phyloP scores from a whole-genome alignment of 2,797 vertebrate species.

The Orientallactaga sibirica region DNA sequence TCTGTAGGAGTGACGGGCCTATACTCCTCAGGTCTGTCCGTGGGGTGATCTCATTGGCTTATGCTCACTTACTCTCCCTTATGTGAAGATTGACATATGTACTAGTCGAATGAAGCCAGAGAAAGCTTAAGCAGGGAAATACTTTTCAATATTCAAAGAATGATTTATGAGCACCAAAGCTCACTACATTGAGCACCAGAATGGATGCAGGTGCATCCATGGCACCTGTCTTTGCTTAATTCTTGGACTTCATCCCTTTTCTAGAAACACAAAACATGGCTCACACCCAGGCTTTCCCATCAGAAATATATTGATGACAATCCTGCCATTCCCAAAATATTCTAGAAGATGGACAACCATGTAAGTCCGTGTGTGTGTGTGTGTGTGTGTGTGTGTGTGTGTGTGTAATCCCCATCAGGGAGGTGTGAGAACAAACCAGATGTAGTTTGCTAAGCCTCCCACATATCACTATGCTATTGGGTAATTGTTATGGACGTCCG shows the following conservation, averaged over 20 bases:
- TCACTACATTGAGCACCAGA: background rate
- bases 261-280: background rate
- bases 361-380: background rate
- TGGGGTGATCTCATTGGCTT: background rate
- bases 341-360: background rate
- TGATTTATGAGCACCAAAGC: background rate
- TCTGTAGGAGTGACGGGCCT: background rate
- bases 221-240: background rate
- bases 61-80: background rate
- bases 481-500: background rate
- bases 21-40: background rate
- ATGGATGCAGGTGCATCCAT: background rate
- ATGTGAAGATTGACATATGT: background rate
- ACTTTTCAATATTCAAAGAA: slow-evolving; percentile 4
- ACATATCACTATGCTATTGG: background rate
- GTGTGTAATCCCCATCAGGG: background rate
- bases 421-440: background rate
- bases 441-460: background rate
- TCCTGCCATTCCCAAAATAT: background rate
- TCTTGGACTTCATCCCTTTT: background rate
- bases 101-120: background rate
- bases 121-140: background rate
- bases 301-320: background rate
- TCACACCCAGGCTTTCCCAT: background rate
- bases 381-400: background rate